phyloP scores from a whole-genome alignment of 2,797 vertebrate genomes.

The Ficedula albicollis region DNA sequence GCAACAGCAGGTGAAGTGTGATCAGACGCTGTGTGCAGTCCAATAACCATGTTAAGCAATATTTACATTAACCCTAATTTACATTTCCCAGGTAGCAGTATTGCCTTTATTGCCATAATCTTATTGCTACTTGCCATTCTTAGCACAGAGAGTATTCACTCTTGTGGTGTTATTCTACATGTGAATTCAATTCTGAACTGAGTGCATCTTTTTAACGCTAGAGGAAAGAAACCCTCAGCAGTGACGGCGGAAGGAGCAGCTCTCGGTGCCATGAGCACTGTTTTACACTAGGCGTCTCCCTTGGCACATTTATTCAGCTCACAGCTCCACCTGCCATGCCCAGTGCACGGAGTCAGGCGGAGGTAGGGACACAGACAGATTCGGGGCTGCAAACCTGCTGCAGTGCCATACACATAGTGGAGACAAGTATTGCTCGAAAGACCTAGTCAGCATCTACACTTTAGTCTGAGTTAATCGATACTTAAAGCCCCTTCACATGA shows the following conservation, averaged over 20 bases:
- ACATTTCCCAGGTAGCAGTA: not conserved
- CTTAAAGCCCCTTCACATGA: not conserved
- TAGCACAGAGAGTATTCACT: not conserved
- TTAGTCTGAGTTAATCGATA: not conserved
- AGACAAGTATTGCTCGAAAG: not conserved
- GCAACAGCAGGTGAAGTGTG: not conserved
- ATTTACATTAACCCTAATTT: not conserved
- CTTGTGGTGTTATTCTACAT: not conserved
- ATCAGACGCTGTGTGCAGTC: not conserved
- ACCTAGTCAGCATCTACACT: not conserved
- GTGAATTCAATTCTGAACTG: not conserved
- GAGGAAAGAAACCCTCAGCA: not conserved
- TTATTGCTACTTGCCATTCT: not conserved
- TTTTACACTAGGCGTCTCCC: conserved; percentile 44
- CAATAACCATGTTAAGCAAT: not conserved
- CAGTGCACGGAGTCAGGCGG: rapidly evolving
- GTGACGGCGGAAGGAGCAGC: rapidly evolving
- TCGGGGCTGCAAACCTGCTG: not conserved
- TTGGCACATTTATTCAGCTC: not conserved
- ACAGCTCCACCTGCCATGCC: not conserved
- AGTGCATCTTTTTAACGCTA: rapidly evolving
- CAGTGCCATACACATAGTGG: not conserved
- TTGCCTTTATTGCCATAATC: not conserved
- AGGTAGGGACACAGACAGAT: rapidly evolving
- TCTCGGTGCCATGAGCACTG: not conserved